phyloP scores from a whole-genome alignment of 2,888 invertebrate genomes.

The Xylophagus ater region DNA sequence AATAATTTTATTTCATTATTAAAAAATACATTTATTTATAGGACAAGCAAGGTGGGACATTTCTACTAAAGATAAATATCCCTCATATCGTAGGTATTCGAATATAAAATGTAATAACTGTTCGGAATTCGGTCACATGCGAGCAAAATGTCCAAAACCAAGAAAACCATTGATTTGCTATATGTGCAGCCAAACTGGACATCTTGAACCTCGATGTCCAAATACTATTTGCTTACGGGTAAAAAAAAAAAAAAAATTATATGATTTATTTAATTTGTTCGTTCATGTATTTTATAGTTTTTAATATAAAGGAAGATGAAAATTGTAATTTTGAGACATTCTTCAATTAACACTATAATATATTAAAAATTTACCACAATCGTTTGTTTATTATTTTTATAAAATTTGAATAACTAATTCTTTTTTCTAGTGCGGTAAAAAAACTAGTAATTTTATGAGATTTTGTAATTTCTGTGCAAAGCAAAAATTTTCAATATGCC shows the following conservation, averaged over 20 bases:
- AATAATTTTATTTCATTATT: no score
- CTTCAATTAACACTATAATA: no score
- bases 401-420: no score
- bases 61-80: slow-evolving; percentile 28
- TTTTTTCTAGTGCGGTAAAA: slow-evolving; percentile 53
- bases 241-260: no score
- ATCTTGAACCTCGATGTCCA: slow-evolving; percentile 55
- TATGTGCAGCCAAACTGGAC: slow-evolving; percentile 55
- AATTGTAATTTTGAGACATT: no score
- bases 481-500: slow-evolving; percentile 40
- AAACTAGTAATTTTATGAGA: slow-evolving; percentile 45
- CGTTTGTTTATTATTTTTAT: no score
- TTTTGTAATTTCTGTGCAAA: slow-evolving; percentile 50
- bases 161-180: slow-evolving; percentile 47
- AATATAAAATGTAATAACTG: slow-evolving; percentile 51
- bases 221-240: slow-evolving; percentile 59
- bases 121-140: slow-evolving; percentile 51
- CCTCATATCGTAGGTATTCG: slow-evolving; percentile 21
- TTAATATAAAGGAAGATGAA: no score
- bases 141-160: slow-evolving; percentile 47
- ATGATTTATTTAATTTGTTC: no score
- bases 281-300: no score
- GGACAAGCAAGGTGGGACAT: slow-evolving; percentile 31
- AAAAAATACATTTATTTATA: no score
- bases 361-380: no score